phyloP scores from a whole-genome alignment of 2,888 invertebrate species.

The Rhagonycha lutea region DNA sequence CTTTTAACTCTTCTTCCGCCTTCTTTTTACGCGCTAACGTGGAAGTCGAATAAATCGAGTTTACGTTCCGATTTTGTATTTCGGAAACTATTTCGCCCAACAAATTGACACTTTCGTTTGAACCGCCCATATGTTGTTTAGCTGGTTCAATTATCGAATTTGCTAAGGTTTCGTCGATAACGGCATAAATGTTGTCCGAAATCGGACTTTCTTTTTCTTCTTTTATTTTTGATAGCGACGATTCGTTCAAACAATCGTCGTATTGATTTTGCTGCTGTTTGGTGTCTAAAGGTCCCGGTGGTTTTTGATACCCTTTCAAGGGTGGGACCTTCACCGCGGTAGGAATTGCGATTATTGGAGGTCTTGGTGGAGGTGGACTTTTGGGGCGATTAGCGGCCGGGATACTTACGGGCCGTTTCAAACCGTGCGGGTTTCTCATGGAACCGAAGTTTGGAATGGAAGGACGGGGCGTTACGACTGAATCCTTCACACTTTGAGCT shows the following conservation, averaged over 20 bases:
- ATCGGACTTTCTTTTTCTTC: conserved; percentile 60
- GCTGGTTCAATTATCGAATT: conserved; percentile 47
- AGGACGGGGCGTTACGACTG: conserved; percentile 55
- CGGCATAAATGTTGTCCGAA: conserved; percentile 82
- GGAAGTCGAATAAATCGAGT: conserved; percentile 84
- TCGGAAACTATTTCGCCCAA: conserved; percentile 86
- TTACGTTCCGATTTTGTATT: conserved; percentile 83
- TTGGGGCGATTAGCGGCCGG: conserved; percentile 71
- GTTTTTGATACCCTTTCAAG: conserved; percentile 63
- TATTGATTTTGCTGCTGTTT: conserved; percentile 62
- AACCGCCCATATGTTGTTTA: conserved; percentile 59
- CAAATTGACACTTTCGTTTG: conserved; percentile 74
- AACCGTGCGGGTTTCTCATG: conserved; percentile 72
- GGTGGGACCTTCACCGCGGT: conserved; percentile 51
- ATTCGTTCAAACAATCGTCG: conserved; percentile 78
- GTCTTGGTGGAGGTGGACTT: conserved; percentile 75
- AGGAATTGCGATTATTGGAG: conserved; percentile 53
- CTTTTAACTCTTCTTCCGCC: conserved; percentile 52
- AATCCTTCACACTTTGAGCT: conserved; percentile 81
- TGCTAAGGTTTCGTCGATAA: conserved; percentile 78
- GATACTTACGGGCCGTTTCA: conserved; percentile 75
- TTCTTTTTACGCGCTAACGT: conserved; percentile 69
- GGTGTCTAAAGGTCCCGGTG: conserved; percentile 47
- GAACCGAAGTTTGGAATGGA: conserved; percentile 79
- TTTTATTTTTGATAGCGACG: conserved; percentile 65